phyloP scores from a whole-genome alignment of 2,113 vertebrate species.

The Saimiri boliviensis region DNA sequence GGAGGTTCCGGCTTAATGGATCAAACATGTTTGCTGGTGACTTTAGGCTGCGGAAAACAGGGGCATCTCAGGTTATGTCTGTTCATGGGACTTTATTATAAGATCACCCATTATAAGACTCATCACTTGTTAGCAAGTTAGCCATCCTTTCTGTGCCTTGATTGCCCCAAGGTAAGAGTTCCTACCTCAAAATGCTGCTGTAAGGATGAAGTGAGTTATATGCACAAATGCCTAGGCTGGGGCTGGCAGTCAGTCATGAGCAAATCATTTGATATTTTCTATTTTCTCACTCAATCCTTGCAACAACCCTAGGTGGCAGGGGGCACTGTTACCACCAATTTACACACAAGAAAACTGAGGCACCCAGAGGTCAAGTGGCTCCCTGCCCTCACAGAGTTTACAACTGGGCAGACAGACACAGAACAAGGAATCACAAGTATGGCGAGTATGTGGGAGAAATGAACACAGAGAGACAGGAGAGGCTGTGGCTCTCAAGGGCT shows the following conservation, averaged over 20 bases:
- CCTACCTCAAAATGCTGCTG: not conserved
- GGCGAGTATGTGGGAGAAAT: not conserved
- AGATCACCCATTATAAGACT: not conserved
- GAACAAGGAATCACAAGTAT: not conserved
- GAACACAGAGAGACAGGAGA: too few species aligned
- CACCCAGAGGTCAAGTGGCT: not conserved
- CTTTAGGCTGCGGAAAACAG: not conserved
- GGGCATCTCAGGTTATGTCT: not conserved
- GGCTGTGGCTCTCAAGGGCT: not conserved
- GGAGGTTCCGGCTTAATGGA: not conserved
- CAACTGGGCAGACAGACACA: not conserved
- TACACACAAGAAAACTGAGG: not conserved
- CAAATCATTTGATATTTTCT: not conserved
- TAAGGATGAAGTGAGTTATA: not conserved
- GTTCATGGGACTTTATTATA: not conserved
- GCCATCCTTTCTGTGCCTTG: not conserved
- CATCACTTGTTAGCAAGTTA: not conserved
- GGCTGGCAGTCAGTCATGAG: not conserved
- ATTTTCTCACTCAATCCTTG: not conserved
- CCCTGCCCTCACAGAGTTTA: not conserved
- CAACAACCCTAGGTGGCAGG: not conserved
- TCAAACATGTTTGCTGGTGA: not conserved
- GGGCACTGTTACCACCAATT: fast-evolving
- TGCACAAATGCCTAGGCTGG: not conserved
- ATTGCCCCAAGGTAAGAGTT: not conserved